phyloP scores from a whole-genome alignment of 2,797 vertebrate species.

The Catostomus latipinnis region DNA sequence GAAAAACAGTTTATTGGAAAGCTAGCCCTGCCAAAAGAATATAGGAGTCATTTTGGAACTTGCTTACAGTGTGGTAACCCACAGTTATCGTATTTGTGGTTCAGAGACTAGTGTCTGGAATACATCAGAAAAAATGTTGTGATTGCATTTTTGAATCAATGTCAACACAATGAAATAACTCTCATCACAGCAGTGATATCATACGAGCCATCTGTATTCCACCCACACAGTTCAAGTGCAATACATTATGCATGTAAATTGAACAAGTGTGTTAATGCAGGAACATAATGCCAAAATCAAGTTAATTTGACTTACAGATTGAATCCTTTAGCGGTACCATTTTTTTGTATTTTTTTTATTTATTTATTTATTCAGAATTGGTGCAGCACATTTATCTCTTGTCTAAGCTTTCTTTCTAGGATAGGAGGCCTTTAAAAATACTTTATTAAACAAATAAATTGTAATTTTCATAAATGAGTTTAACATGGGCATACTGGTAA shows the following conservation, averaged over 20 bases:
- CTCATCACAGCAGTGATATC: conserved; percentile 8
- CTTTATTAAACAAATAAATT: too few species aligned
- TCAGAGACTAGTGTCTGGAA: conserved; percentile 42
- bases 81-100: conserved; percentile 21
- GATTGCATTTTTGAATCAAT: background rate
- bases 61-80: background rate
- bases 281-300: background rate
- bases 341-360: too few species aligned
- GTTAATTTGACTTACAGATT: background rate
- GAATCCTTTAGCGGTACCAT: background rate
- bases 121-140: conserved; percentile 32
- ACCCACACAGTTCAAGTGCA: conserved; percentile 15
- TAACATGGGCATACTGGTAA: too few species aligned
- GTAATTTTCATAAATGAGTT: too few species aligned
- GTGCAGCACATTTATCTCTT: background rate
- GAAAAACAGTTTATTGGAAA: background rate
- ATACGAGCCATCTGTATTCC: conserved; percentile 11
- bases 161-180: background rate
- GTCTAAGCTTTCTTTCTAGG: background rate
- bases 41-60: background rate
- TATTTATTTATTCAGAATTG: background rate
- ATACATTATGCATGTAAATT: conserved; percentile 4
- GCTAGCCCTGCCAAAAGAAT: conserved; percentile 1
- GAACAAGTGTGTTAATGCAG: background rate
- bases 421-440: background rate